Evolutionary conservation across 2,888 invertebrate species (phyloP), one percentile per base, ranked within the genome.

Genomic region (Salpingus planirostris): DNA sequence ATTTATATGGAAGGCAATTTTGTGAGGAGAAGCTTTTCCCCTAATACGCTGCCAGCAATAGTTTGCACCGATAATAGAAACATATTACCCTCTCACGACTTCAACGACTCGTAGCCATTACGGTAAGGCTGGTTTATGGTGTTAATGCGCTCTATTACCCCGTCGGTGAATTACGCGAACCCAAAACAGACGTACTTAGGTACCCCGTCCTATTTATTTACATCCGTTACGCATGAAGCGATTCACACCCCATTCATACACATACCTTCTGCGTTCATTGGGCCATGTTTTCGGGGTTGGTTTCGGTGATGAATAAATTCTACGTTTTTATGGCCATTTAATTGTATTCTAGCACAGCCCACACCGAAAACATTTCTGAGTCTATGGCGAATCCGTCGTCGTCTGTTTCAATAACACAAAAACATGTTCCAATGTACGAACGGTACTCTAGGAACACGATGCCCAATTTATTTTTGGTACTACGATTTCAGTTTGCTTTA

Each of bases 1-100:
- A 65, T 65, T 64, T 65, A 64, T 64, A 64, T 64, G 61, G 64
- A 62, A 60, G 62, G 63, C 63, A 62, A 65, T 65, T 65, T 64
- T 53, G 59, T 50, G 54, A 49, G 54, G 47, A 51, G 55, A 47
- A 49, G 49, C 53, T 50, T 50, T 49, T 48, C 50, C 54, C 47
- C 49, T 55, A 55, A 52, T 50, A 52, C 54, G 51, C 57, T 48
- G 51, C 40, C 50, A 49, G 57, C 55, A 58, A 58, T 60, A 60
- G 60, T 60, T 61, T 57, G 59, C 57, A 51, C 58, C 57, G 62
- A 62, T 66, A 66, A 66, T 66, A 65, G 64, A 65, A 65, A 66
- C 64, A 62, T 65, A 66, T 64, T 64, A 64, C 64, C 62, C 60
- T 62, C 63, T 62, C 61, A 57, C 60, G 58, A 60, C 60, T 62